phyloP scores from a whole-genome alignment of 2,797 vertebrate genomes.

The Periparus ater region DNA sequence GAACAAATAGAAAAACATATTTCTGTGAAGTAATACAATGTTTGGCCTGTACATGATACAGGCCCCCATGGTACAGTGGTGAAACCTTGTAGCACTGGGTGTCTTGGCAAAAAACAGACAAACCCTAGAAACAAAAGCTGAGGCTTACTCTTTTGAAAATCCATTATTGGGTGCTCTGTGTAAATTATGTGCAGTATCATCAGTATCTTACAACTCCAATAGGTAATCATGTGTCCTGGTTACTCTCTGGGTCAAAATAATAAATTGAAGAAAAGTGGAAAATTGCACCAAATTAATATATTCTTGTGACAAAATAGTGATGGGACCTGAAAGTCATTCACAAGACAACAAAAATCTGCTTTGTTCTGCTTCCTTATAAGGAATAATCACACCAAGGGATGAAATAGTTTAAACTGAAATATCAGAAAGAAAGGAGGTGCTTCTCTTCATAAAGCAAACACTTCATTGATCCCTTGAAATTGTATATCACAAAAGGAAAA shows the following conservation, averaged over 20 bases:
- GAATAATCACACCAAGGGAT: background rate
- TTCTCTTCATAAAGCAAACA: background rate
- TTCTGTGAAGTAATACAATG: background rate
- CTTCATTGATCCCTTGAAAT: background rate
- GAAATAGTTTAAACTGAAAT: conserved; percentile 15
- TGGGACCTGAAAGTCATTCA: background rate
- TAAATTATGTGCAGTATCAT: background rate
- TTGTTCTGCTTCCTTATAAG: background rate
- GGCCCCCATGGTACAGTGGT: background rate
- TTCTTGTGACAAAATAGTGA: conserved; percentile 5
- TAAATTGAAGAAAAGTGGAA: background rate
- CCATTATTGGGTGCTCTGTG: background rate
- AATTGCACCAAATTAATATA: background rate
- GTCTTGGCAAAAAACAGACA: background rate
- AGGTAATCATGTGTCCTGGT: conserved; percentile 4
- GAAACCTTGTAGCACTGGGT: background rate
- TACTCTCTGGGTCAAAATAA: background rate
- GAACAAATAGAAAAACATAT: background rate
- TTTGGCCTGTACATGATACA: background rate
- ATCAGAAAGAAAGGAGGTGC: conserved; percentile 1
- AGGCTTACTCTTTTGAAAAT: background rate
- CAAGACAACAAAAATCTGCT: conserved; percentile 30
- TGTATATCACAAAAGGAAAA: conserved; percentile 23
- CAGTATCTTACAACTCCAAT: background rate
- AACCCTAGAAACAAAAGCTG: background rate